Evolutionary conservation across 2,113 vertebrate genomes (phyloP).

Genomic region (Otus sunia): DNA sequence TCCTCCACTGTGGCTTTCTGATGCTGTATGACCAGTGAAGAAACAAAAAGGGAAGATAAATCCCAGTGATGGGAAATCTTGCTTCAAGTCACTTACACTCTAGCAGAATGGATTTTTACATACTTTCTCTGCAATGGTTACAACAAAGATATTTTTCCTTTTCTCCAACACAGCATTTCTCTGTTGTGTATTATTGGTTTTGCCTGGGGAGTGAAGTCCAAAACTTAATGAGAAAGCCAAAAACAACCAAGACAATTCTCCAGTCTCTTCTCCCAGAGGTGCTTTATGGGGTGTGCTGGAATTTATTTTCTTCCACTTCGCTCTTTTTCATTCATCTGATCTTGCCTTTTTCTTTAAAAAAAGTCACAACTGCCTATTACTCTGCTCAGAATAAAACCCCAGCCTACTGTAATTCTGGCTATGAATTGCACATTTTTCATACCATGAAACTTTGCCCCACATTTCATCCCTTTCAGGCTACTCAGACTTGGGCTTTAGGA

Average conservation of each 20-base stretch:
- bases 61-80: neutral
- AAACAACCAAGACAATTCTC: neutral
- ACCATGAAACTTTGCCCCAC: neutral
- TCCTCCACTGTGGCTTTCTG: neutral
- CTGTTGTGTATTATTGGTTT: neutral
- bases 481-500: neutral
- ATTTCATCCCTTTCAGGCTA: neutral
- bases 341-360: neutral
- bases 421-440: neutral
- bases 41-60: neutral
- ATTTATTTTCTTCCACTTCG: neutral
- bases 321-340: neutral
- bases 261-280: neutral
- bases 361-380: neutral
- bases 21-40: neutral
- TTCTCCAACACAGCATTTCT: neutral
- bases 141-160: neutral
- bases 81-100: neutral
- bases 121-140: neutral
- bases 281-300: neutral
- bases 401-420: neutral
- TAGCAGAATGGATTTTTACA: neutral
- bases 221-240: neutral
- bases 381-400: neutral
- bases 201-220: neutral